phyloP scores from a whole-genome alignment of 2,797 vertebrate species.

The Epinephelus malabaricus region DNA sequence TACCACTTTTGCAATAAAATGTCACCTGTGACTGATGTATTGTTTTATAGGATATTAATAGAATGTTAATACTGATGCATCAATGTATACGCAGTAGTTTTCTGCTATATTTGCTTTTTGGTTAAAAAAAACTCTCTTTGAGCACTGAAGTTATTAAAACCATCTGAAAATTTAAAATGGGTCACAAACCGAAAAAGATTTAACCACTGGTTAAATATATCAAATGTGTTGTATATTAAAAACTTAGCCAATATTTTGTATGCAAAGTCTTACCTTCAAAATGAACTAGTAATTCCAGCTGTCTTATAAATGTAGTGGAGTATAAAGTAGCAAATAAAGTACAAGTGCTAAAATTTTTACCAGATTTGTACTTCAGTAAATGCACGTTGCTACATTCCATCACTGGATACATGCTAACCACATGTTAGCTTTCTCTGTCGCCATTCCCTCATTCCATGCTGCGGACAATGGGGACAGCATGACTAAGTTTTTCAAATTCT shows the following conservation, averaged over 20 bases:
- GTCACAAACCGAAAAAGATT: background rate
- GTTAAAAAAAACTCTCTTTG: background rate
- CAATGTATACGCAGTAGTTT: background rate
- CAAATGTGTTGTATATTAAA: background rate
- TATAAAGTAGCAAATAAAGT: background rate
- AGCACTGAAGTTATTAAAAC: background rate
- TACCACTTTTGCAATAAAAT: background rate
- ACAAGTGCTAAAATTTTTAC: background rate
- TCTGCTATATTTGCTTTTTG: constrained; percentile 6
- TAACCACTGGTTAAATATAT: background rate
- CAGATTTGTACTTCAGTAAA: background rate
- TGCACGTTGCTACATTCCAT: background rate
- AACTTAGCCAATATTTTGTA: background rate
- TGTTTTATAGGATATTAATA: background rate
- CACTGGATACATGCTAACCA: constrained; percentile 9
- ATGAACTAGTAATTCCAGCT: background rate
- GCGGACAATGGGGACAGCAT: background rate
- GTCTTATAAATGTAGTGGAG: background rate
- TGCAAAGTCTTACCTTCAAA: too few species aligned
- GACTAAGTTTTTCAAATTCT: background rate
- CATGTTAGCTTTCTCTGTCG: background rate
- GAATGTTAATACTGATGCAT: background rate
- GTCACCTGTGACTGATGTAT: background rate
- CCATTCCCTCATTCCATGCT: constrained; percentile 2
- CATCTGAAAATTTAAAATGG: background rate